phyloP scores from a whole-genome alignment of 2,888 invertebrate genomes.

The Parnassius orleans region DNA sequence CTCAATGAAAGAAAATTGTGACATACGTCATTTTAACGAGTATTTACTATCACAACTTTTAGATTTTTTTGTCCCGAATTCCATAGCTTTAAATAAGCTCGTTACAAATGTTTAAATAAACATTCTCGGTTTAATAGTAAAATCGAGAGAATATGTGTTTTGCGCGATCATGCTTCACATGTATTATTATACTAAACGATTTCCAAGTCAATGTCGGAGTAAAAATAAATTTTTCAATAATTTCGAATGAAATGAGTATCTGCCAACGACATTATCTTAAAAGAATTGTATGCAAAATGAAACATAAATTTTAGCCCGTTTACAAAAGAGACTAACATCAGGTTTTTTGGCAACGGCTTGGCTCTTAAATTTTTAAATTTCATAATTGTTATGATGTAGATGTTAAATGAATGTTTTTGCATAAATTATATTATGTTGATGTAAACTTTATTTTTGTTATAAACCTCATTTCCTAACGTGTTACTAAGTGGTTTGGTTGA shows the following conservation, averaged over 20 bases:
- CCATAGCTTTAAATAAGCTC: too few species aligned
- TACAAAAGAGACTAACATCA: slow-evolving; percentile 1
- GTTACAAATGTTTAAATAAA: too few species aligned
- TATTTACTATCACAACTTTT: too few species aligned
- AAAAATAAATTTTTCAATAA: slow-evolving; percentile 4
- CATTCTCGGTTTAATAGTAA: too few species aligned
- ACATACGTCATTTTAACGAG: too few species aligned
- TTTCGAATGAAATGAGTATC: slow-evolving; percentile 5
- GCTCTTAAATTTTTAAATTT: slow-evolving; percentile 15
- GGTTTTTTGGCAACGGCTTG: slow-evolving; percentile 19
- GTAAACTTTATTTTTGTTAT: neutral
- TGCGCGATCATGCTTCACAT: neutral
- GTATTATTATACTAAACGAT: neutral
- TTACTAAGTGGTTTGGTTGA: neutral
- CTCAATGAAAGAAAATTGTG: too few species aligned
- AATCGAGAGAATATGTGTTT: too few species aligned
- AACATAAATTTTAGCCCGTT: slow-evolving; percentile 10
- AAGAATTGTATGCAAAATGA: slow-evolving; percentile 9
- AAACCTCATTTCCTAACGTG: neutral
- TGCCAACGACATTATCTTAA: slow-evolving; percentile 12
- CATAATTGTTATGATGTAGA: slow-evolving; percentile 15
- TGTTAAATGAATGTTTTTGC: too few species aligned
- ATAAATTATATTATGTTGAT: neutral
- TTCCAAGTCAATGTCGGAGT: neutral
- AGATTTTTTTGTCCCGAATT: too few species aligned